Percentiles rank a stretch among this genome's conserved stretches.
Evolutionary conservation across 53 echinoderm and acorn worm species (phyloP).

Genomic region (Paracentrotus lividus): DNA sequence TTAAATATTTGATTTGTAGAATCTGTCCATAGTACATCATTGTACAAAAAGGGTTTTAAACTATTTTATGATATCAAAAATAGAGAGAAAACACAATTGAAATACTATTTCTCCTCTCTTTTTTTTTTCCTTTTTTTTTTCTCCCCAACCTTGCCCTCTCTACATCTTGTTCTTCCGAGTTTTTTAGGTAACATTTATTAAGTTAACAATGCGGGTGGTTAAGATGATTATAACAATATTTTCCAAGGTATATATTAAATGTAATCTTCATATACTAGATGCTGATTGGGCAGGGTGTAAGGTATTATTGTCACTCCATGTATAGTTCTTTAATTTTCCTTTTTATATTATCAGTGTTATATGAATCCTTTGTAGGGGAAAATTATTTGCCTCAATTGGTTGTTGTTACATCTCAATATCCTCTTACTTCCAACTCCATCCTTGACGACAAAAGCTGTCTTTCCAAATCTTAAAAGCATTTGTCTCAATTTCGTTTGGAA

Average conservation of each 20-base stretch:
- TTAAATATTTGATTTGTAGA: background rate
- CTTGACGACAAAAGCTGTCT: background rate
- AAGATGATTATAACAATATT: too few species aligned
- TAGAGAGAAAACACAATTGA: too few species aligned
- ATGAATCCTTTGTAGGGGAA: background rate
- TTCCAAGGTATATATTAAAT: too few species aligned
- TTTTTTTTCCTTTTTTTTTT: background rate
- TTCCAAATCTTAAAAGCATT: background rate
- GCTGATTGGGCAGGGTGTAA: too few species aligned
- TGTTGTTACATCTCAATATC: background rate
- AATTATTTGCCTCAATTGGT: background rate
- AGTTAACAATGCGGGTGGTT: too few species aligned
- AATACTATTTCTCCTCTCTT: background rate
- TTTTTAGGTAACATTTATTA: too few species aligned
- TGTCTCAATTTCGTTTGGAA: conserved; percentile 17
- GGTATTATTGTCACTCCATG: too few species aligned
- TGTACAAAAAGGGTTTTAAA: background rate
- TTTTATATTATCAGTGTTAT: background rate
- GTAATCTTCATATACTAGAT: too few species aligned
- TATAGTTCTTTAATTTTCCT: too few species aligned
- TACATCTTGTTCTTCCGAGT: too few species aligned
- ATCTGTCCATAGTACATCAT: background rate
- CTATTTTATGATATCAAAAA: too few species aligned
- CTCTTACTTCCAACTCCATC: background rate
- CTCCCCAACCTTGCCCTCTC: background rate